Percentiles rank a stretch among this genome's conserved stretches.
Evolutionary conservation across 2,888 invertebrate genomes (phyloP).

Genomic region (Aproaerema taeniolella): DNA sequence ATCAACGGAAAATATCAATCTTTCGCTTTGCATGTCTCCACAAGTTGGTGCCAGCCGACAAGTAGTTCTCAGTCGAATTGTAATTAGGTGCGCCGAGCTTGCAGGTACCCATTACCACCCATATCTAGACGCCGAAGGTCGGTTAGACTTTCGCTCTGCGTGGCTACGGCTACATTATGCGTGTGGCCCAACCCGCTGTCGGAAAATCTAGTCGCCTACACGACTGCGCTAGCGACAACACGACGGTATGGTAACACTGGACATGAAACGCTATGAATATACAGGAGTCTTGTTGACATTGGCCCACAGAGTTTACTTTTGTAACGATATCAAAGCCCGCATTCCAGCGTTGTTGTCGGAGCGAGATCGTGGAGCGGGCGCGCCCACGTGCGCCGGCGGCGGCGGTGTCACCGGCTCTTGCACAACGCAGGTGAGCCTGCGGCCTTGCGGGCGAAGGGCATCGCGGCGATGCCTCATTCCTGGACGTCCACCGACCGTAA

Average conservation of each 20-base stretch:
- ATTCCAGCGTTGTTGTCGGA: constrained; percentile 58
- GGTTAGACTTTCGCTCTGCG: constrained; percentile 68
- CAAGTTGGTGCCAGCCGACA: no score
- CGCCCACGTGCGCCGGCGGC: constrained; percentile 43
- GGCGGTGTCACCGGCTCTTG: constrained; percentile 49
- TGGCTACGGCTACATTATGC: constrained; percentile 49
- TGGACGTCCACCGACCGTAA: constrained; percentile 22
- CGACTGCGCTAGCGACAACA: constrained; percentile 27
- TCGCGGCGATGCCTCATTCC: constrained; percentile 20
- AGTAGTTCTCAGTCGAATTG: constrained; percentile 35
- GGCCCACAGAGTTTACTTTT: constrained; percentile 63
- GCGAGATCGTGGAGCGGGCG: constrained; percentile 52
- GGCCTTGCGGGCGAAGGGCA: constrained; percentile 48
- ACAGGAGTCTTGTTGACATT: constrained; percentile 69
- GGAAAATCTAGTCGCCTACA: constrained; percentile 70
- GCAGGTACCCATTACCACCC: constrained; percentile 54
- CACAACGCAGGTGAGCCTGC: constrained; percentile 38
- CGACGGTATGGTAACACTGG: neutral
- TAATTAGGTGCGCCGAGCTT: constrained; percentile 55
- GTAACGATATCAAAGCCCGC: constrained; percentile 68
- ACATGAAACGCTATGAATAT: constrained; percentile 20
- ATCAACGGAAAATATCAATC: constrained; percentile 8
- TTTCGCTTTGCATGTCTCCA: no score
- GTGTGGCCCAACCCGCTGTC: constrained; percentile 52
- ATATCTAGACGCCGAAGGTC: constrained; percentile 71